Percentiles rank a stretch among this genome's conserved stretches.
Evolutionary conservation across 2,888 invertebrate genomes (phyloP).

Genomic region (Pemphredon lugubris): DNA sequence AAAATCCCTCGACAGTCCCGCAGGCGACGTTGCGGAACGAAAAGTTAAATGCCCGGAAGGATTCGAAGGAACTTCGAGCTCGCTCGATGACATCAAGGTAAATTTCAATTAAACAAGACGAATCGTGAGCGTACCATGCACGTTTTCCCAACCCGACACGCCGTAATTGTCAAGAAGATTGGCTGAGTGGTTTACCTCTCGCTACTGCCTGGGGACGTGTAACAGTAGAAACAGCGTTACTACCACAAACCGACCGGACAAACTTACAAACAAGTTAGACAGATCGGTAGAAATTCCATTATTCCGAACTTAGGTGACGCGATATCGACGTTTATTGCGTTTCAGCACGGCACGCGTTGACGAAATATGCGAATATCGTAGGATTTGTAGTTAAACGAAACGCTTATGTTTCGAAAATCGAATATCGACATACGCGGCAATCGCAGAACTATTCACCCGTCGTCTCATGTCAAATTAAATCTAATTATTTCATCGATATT

Average conservation of each 20-base stretch:
- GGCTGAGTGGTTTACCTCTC: conserved; percentile 36
- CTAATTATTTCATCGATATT: too few species aligned
- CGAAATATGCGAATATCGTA: conserved; percentile 25
- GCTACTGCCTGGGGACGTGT: conserved; percentile 18
- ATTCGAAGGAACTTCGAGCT: conserved; percentile 29
- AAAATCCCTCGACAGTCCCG: conserved; percentile 39
- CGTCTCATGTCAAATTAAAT: too few species aligned
- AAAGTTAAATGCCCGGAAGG: conserved; percentile 31
- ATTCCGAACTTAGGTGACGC: conserved; percentile 18
- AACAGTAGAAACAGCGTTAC: conserved; percentile 27
- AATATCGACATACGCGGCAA: too few species aligned
- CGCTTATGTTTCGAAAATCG: too few species aligned
- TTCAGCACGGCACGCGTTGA: conserved; percentile 15
- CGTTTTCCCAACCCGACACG: conserved; percentile 10
- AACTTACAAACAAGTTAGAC: conserved; percentile 16
- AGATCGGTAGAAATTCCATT: conserved; percentile 48
- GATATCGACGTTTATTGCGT: conserved; percentile 36
- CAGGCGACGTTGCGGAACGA: conserved; percentile 34
- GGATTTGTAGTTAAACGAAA: conserved; percentile 31
- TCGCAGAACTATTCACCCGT: too few species aligned
- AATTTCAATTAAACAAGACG: conserved; percentile 29
- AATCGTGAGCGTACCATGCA: neutral
- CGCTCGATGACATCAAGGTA: conserved; percentile 54
- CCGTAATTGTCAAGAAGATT: conserved; percentile 51
- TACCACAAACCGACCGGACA: conserved; percentile 32